phyloP scores from a whole-genome alignment of 2,888 invertebrate species.

The Erebia epiphron region DNA sequence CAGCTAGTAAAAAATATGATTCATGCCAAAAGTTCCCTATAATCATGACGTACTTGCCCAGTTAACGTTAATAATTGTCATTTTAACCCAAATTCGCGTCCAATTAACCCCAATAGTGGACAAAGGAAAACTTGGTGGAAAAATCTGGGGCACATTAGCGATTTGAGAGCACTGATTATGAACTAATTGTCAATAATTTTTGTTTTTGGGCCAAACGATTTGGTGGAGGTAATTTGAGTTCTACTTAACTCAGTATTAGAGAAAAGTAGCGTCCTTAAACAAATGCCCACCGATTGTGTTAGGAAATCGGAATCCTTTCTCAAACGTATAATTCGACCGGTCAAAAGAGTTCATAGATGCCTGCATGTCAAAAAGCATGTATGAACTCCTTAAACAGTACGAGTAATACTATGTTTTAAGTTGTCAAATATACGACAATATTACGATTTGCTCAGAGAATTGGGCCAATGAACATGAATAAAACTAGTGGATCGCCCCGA shows the following conservation, averaged over 20 bases:
- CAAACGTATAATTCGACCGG: no score
- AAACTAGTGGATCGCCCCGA: no score
- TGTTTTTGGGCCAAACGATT: conserved; percentile 55
- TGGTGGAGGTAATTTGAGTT: not conserved
- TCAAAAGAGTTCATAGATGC: no score
- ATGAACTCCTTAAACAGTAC: no score
- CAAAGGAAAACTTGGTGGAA: conserved; percentile 66
- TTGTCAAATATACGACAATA: no score
- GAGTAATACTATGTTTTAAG: no score
- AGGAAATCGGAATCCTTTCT: no score
- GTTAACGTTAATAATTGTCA: conserved; percentile 33
- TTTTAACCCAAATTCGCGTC: conserved; percentile 61
- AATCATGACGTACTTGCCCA: not conserved
- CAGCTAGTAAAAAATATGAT: conserved; percentile 6
- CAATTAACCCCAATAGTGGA: conserved; percentile 68
- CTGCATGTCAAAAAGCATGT: no score
- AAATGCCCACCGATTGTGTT: no score
- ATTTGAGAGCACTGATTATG: conserved; percentile 30
- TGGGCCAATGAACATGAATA: no score
- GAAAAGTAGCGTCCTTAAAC: no score
- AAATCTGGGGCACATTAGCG: conserved; percentile 59
- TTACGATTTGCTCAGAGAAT: no score
- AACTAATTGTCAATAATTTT: conserved; percentile 56
- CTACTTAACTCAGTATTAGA: not conserved
- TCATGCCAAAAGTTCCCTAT: conserved; percentile 16